Evolutionary conservation across 2,888 invertebrate species (phyloP).

Genomic region (Yponomeuta malinellus): DNA sequence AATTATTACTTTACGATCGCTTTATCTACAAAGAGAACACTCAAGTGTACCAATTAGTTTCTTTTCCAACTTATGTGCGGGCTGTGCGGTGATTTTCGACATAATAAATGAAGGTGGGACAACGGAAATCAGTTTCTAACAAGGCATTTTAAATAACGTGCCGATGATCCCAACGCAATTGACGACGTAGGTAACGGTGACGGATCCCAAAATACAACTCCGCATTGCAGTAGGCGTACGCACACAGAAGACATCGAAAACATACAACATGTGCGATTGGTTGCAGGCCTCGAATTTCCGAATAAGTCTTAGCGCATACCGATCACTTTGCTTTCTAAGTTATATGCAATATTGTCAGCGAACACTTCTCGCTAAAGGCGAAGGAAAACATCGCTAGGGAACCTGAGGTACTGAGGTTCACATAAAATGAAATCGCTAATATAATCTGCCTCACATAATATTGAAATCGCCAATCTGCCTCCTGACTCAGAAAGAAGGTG

Average conservation of each 20-base stretch:
- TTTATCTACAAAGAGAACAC: conserved; percentile 1
- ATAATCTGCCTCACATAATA: too few species aligned
- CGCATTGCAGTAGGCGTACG: conserved; percentile 13
- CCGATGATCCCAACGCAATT: conserved; percentile 19
- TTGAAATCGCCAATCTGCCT: too few species aligned
- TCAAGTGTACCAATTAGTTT: not conserved
- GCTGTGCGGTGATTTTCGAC: not conserved
- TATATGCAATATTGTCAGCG: too few species aligned
- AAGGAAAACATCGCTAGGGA: too few species aligned
- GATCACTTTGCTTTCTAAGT: too few species aligned
- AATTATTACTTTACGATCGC: not conserved
- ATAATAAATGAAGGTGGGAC: not conserved
- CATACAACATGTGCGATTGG: not conserved
- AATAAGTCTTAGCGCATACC: not conserved
- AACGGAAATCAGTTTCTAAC: too few species aligned
- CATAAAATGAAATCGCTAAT: too few species aligned
- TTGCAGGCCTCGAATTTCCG: not conserved
- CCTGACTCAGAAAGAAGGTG: too few species aligned
- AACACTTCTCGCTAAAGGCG: too few species aligned
- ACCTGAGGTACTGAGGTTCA: too few species aligned
- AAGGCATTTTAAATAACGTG: not conserved
- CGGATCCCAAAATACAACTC: conserved; percentile 49
- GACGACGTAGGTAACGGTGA: conserved; percentile 38
- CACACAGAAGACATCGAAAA: not conserved
- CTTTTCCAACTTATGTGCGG: not conserved